A percentile compares a stretch with the other conserved stretches of the same genome.
These are phyloP conservation scores for Cheirogaleus major DNA, from an alignment of 2,797 vertebrate species.

Conservation along the genomic window DNA sequence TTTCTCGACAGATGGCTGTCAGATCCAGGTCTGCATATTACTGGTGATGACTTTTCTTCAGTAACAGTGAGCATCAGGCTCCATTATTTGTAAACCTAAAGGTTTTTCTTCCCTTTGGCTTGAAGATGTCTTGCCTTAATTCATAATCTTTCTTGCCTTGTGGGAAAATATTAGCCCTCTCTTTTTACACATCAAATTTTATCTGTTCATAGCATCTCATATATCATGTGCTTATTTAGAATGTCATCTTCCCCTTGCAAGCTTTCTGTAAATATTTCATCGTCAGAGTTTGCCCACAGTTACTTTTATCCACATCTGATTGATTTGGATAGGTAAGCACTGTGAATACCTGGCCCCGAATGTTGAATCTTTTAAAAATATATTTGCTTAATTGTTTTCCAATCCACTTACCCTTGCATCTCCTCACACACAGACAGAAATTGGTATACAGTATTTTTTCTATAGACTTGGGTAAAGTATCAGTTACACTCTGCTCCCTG, in stretches of 20 bases:
- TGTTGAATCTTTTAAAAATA: not conserved
- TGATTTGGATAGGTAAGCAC: not conserved
- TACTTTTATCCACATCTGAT: not conserved
- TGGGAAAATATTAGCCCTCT: not conserved
- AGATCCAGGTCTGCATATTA: not conserved
- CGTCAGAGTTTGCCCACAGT: not conserved
- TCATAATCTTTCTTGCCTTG: conserved; percentile 18
- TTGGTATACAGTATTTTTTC: not conserved
- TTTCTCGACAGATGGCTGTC: not conserved
- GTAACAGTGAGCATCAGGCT: not conserved
- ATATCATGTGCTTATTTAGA: not conserved
- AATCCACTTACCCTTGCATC: not conserved
- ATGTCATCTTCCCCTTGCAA: conserved; percentile 4
- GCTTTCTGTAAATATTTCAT: conserved; percentile 17
- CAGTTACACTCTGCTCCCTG: not conserved
- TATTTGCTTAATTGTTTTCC: not conserved
- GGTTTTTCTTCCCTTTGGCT: not conserved
- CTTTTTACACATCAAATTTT: not conserved
- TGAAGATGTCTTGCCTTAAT: not conserved
- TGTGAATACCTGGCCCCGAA: not conserved
- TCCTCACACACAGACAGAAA: not conserved
- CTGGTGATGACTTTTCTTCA: not conserved
- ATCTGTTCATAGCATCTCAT: not conserved
- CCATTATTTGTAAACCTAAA: not conserved
- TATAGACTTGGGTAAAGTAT: not conserved